Conservation (phyloP, 2,888 invertebrate species). For the Eupithecia insigniata region DNA sequence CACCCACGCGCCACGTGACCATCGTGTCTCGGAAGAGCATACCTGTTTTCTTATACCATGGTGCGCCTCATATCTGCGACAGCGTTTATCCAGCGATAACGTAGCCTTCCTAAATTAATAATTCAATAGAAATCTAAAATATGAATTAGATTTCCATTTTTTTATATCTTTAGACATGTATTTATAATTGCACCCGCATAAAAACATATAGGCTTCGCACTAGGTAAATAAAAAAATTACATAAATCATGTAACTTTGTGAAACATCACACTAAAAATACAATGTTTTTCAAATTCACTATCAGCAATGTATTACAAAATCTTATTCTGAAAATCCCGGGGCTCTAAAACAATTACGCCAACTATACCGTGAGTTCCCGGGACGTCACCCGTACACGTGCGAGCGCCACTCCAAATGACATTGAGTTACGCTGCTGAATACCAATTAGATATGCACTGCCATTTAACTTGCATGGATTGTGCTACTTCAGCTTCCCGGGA, state of each 20-base stretch:
- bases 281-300: background rate
- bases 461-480: background rate
- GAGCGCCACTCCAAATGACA: background rate
- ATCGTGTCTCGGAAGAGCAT: no score
- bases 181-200: no score
- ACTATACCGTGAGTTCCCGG: background rate
- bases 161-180: no score
- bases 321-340: background rate
- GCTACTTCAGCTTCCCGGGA: background rate
- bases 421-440: background rate
- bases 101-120: no score
- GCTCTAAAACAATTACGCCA: background rate
- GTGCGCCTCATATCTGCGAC: no score
- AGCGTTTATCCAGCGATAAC: no score
- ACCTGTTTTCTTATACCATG: no score
- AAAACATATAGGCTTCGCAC: background rate
- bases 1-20: no score
- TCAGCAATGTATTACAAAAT: background rate
- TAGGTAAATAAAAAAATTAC: background rate
- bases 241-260: background rate
- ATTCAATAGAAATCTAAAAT: no score
- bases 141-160: no score
- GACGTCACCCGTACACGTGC: background rate
- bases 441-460: slow-evolving; percentile 5
- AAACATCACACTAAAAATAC: background rate